phyloP scores from a whole-genome alignment of 2,888 invertebrate genomes.

The Eremobia ochroleuca region DNA sequence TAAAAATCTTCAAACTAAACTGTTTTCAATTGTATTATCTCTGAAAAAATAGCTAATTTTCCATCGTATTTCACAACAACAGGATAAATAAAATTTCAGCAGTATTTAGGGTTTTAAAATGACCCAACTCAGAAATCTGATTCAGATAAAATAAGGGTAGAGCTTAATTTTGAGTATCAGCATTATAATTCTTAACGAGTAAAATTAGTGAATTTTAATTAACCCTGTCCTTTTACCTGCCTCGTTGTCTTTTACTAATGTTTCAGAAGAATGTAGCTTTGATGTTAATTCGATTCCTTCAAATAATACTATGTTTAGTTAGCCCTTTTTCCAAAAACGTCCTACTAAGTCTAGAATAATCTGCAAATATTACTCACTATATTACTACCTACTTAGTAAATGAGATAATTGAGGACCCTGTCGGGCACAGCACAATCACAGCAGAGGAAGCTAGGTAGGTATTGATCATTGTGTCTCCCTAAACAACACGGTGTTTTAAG shows the following conservation, averaged over 20 bases:
- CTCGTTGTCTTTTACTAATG: conserved; percentile 18
- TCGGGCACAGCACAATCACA: neutral
- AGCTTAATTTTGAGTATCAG: conserved; percentile 47
- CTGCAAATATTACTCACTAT: too few species aligned
- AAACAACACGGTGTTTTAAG: neutral
- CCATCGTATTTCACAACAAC: neutral
- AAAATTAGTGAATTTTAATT: conserved; percentile 50
- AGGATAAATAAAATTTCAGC: conserved; percentile 40
- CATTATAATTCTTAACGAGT: conserved; percentile 43
- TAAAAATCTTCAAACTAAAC: neutral
- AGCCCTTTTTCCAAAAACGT: neutral
- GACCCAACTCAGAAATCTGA: conserved; percentile 55
- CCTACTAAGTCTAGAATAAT: neutral
- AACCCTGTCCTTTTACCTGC: conserved; percentile 19
- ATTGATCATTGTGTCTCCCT: neutral
- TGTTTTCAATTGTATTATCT: neutral
- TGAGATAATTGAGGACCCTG: neutral
- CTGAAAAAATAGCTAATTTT: neutral
- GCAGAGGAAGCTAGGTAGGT: too few species aligned
- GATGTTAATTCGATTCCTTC: neutral
- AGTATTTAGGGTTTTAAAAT: conserved; percentile 25
- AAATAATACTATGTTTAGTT: neutral
- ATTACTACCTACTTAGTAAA: neutral
- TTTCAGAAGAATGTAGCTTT: neutral
- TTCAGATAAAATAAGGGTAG: conserved; percentile 46